These are phyloP conservation scores for Mirounga angustirostris DNA, from an alignment of 2,113 vertebrate genomes.

Conservation along the genomic window DNA sequence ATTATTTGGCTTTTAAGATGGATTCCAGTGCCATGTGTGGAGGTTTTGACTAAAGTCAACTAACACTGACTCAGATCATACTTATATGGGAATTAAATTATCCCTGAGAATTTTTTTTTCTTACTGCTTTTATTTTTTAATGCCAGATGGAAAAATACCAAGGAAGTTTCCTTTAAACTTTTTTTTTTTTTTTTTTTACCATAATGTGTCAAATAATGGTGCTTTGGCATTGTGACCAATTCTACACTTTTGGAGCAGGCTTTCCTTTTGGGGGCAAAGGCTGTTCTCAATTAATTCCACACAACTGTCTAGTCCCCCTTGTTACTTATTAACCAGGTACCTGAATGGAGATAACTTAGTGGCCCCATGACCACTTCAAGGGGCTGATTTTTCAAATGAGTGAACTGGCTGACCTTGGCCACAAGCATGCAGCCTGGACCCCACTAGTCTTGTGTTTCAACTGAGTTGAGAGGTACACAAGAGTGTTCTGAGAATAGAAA, in stretches of 20 bases:
- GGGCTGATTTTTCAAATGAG: background rate
- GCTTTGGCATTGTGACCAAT: background rate
- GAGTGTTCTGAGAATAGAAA: background rate
- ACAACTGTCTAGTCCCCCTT: too few species aligned
- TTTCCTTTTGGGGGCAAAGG: background rate
- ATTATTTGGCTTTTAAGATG: constrained; percentile 14
- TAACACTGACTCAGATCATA: constrained; percentile 37
- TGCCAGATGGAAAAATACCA: background rate
- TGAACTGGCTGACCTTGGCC: background rate
- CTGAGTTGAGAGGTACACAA: background rate
- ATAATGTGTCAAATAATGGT: background rate
- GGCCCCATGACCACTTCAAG: background rate
- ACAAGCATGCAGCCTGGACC: background rate
- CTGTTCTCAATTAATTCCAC: background rate
- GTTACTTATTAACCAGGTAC: background rate
- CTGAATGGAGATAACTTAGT: background rate
- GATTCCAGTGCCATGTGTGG: background rate
- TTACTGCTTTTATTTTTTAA: constrained; percentile 52
- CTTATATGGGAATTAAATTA: background rate
- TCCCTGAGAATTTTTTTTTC: background rate
- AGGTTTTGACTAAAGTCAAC: constrained; percentile 26
- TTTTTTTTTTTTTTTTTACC: background rate
- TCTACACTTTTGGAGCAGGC: background rate
- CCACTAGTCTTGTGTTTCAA: background rate
- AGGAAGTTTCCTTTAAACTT: background rate